Evolutionary conservation across 1,140 invertebrate genomes (phyloP).

Genomic region (Diorhabda sublineata): DNA sequence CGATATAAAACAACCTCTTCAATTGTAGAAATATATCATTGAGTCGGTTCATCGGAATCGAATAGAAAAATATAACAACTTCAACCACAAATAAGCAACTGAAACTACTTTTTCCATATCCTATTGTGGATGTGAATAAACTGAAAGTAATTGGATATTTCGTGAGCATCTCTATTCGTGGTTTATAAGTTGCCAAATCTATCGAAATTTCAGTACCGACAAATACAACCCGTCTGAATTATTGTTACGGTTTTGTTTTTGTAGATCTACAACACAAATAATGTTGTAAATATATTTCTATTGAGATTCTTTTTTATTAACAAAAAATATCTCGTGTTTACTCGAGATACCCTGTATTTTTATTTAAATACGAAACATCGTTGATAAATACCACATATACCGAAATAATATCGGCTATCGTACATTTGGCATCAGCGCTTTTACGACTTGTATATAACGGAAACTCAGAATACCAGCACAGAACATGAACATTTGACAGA

Average conservation of each 20-base stretch:
- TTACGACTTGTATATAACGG: conserved; percentile 2
- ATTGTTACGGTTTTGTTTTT: too few species aligned
- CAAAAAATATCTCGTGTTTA: too few species aligned
- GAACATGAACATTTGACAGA: conserved; percentile 19
- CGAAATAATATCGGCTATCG: background rate
- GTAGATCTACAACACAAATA: too few species aligned
- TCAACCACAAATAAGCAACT: background rate
- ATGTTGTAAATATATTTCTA: too few species aligned
- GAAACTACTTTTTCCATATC: background rate
- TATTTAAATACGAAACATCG: too few species aligned
- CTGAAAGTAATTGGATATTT: conserved; percentile 14
- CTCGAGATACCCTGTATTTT: too few species aligned
- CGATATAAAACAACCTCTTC: background rate
- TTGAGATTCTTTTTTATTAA: too few species aligned
- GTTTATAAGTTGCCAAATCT: too few species aligned
- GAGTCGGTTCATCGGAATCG: background rate
- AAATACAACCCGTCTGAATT: too few species aligned
- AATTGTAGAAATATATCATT: background rate
- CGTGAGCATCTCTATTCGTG: background rate
- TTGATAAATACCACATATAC: too few species aligned
- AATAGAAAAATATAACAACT: conserved; percentile 1
- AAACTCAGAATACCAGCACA: background rate
- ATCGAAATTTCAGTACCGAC: too few species aligned
- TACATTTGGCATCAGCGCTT: conserved; percentile 3
- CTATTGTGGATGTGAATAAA: conserved; percentile 3